phyloP scores from a whole-genome alignment of 2,113 vertebrate species.

The Leucoraja erinaceus region DNA sequence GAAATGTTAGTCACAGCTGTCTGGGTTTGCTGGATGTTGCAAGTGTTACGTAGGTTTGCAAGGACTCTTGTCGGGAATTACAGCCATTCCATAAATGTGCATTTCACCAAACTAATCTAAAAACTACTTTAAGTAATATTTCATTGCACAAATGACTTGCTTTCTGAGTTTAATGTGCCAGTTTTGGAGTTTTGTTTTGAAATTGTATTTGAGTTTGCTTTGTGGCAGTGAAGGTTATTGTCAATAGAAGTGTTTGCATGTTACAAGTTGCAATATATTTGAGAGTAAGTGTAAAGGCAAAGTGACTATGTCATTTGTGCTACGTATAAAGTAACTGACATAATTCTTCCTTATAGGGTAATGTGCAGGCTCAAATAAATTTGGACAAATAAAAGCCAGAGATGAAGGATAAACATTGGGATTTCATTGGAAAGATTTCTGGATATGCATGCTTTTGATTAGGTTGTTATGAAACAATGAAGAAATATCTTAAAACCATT shows the following conservation, averaged over 20 bases:
- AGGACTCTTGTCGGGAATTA: background rate
- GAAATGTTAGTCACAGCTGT: background rate
- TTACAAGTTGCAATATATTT: background rate
- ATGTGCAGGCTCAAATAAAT: background rate
- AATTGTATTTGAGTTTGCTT: background rate
- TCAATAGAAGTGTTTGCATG: background rate
- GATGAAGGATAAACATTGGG: background rate
- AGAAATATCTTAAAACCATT: slow-evolving; percentile 18
- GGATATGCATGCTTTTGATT: background rate
- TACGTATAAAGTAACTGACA: background rate
- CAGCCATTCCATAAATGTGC: background rate
- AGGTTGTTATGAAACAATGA: background rate
- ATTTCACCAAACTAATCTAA: background rate
- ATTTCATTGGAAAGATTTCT: background rate
- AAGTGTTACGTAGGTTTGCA: background rate
- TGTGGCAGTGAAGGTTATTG: too few relatives aligned
- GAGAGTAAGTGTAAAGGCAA: background rate
- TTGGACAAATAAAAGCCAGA: background rate
- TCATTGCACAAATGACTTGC: background rate
- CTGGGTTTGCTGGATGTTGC: background rate
- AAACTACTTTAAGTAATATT: background rate
- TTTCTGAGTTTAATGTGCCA: background rate
- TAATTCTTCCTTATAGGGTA: slow-evolving; percentile 1
- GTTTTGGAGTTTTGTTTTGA: background rate
- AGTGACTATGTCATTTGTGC: background rate